Evolutionary conservation across 2,888 invertebrate genomes (phyloP).

Genomic region (Acronicta leporina): DNA sequence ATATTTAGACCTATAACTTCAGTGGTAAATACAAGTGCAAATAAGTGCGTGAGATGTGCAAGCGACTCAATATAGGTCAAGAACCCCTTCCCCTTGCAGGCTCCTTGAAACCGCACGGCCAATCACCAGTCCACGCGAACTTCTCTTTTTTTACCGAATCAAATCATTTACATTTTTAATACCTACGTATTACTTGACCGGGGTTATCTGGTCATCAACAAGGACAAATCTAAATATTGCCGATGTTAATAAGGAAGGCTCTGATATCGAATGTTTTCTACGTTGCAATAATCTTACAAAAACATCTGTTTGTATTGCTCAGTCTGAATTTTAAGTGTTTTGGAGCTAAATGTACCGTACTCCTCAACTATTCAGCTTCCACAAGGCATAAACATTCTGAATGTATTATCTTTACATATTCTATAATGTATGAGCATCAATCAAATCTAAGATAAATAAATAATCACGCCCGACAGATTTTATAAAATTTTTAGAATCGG

Average conservation of each 20-base stretch:
- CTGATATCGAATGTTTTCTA: conserved; percentile 44
- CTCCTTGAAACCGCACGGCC: conserved; percentile 85
- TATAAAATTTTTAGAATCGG: no score
- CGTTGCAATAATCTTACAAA: conserved; percentile 29
- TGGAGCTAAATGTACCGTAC: conserved; percentile 3
- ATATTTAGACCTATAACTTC: conserved; percentile 18
- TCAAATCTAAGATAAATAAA: no score
- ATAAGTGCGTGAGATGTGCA: conserved; percentile 56
- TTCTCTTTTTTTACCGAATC: conserved; percentile 82
- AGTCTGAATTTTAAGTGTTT: conserved; percentile 33
- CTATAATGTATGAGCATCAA: no score
- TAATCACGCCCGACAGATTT: no score
- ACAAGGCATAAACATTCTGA: neutral
- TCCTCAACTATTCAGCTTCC: conserved; percentile 3
- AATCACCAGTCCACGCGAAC: conserved; percentile 77
- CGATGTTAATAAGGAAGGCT: conserved; percentile 62
- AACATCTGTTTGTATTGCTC: conserved; percentile 13
- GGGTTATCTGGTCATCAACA: conserved; percentile 82
- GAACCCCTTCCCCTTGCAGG: conserved; percentile 85
- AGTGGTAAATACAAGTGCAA: conserved; percentile 63
- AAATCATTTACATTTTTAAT: conserved; percentile 85
- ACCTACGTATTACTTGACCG: conserved; percentile 79
- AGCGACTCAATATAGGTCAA: conserved; percentile 81
- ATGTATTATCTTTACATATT: no score
- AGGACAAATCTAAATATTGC: conserved; percentile 77